phyloP scores from a whole-genome alignment of 2,113 vertebrate species.

The Microcebus jonahi region DNA sequence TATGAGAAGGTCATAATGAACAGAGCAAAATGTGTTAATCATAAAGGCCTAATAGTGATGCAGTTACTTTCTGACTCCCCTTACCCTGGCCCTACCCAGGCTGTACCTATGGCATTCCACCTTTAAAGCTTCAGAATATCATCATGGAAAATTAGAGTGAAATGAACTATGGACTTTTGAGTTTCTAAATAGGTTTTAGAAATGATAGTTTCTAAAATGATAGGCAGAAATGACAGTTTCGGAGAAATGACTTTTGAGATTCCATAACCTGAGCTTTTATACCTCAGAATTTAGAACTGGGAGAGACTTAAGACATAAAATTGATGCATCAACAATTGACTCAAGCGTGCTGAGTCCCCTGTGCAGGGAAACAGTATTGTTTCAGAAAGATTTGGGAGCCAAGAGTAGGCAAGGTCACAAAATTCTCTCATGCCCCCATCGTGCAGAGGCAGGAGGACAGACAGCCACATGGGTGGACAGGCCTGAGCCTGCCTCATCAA shows the following conservation, averaged over 20 bases:
- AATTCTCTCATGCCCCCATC: neutral
- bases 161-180: neutral
- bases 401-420: neutral
- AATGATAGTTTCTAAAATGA: neutral
- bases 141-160: neutral
- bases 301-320: neutral
- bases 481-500: neutral
- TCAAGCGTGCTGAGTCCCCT: neutral
- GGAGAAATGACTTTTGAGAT: neutral
- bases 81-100: neutral
- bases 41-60: neutral
- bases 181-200: constrained; percentile 20
- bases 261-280: neutral
- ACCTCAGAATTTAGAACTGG: neutral
- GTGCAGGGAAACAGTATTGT: neutral
- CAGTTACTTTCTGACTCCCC: neutral
- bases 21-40: neutral
- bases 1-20: neutral
- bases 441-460: neutral
- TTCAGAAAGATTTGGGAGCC: neutral
- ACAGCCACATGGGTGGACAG: accelerated
- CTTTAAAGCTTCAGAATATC: neutral
- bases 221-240: neutral
- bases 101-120: neutral
- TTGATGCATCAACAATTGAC: neutral